A percentile compares a stretch with the other conserved stretches of the same genome.
phyloP scores from a whole-genome alignment of 1,140 invertebrate species.

The Cardiocondyla obscurior region DNA sequence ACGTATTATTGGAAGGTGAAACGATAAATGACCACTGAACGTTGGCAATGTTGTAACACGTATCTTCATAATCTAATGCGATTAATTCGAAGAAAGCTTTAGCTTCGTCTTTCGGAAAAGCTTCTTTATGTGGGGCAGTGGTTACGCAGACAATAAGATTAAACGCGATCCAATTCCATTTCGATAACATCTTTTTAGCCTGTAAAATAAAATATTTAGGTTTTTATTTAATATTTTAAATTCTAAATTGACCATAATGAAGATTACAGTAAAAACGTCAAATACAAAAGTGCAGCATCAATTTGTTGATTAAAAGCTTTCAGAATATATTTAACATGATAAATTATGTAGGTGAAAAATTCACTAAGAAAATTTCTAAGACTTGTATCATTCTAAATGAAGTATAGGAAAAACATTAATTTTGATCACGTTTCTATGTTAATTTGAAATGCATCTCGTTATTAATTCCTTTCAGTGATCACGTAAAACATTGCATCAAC shows the following conservation, averaged over 20 bases:
- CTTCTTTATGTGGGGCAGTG: not conserved
- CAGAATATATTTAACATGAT: not conserved
- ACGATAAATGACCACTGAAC: constrained; percentile 76
- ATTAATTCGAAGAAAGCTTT: constrained; percentile 70
- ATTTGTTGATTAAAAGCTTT: not conserved
- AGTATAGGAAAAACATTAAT: not conserved
- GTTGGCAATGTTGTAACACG: constrained; percentile 69
- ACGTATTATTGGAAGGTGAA: constrained; percentile 64
- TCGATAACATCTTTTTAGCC: constrained; percentile 70
- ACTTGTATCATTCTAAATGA: not conserved
- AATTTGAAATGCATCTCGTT: not conserved
- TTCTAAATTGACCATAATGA: not conserved
- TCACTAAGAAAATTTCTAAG: not conserved
- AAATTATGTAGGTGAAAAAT: not conserved
- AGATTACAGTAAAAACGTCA: not conserved
- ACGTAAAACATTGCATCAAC: not conserved
- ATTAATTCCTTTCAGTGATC: not conserved
- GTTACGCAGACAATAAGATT: constrained; percentile 57
- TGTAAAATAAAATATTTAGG: constrained; percentile 28
- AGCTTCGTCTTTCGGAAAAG: constrained; percentile 6
- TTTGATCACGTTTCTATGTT: not conserved
- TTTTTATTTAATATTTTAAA: not conserved
- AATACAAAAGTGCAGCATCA: not conserved
- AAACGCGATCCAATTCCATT: constrained; percentile 68
- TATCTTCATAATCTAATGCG: constrained; percentile 78